Base-by-base conservation (phyloP, 2,113 vertebrate genomes). In the Octodon degus region DNA sequence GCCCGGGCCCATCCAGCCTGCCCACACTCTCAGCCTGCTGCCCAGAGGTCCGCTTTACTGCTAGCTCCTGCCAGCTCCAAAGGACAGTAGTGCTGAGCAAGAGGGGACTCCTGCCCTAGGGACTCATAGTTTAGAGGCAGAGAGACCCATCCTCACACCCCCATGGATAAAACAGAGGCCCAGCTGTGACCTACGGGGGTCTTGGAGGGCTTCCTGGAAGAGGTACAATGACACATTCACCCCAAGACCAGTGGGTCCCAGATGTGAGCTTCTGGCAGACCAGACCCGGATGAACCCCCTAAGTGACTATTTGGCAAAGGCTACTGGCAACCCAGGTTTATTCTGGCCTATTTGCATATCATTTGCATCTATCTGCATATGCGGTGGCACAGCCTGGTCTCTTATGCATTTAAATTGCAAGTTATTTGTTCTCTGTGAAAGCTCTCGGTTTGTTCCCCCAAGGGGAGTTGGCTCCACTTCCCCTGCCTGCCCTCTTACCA, bases 381-480 rank as follows among this genome's bases (percentile, higher is more conserved):
- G 85, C 0, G 77, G 90, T 97, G 92, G 95, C 96, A 96, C 96
- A 96, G 97, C 93, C 97, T 93, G 97, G 92, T 97, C 97, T 96
- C 96, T 97, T 96, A 95, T 96, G 97, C 97, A 97, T 98, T 97
- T 98, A 98, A 98, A 98, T 98, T 92, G 95, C 97, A 62, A 97
- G 97, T 98, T 97, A 97, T 97, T 98, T 97, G 97, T 98, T 97
- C 97, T 93, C 89, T 92, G 91, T 95, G 96, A 97, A 97, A 97
- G 94, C 96, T 86, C 95, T 83, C 53, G 22, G 55, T 58, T 92
- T 88, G 72, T 16, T 2, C 63, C 10, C 34, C 86, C 91, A 68
- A 37, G 94, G 87, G 86, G 60, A 43, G 25, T 72, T 96, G 96
- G 96, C 94, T 94, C 62, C 77, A 9, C 79, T 80, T 83, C 90